phyloP scores from a whole-genome alignment of 2,797 vertebrate genomes.

The Microhierax caerulescens region DNA sequence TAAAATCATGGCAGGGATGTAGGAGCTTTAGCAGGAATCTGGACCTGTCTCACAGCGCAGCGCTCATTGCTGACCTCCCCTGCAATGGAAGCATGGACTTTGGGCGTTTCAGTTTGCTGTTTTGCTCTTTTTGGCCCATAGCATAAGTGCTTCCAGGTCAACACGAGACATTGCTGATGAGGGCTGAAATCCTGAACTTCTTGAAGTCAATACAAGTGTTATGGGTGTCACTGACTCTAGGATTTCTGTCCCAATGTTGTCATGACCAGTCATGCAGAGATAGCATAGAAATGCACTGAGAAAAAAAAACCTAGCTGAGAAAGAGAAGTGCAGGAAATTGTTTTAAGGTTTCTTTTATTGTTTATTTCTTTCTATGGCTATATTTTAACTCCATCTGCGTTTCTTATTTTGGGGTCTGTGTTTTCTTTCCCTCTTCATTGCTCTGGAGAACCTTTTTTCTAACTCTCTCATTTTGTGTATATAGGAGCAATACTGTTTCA shows the following conservation, averaged over 20 bases:
- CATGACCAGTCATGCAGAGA: background rate
- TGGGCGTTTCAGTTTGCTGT: background rate
- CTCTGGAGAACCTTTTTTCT: background rate
- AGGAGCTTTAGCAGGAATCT: background rate
- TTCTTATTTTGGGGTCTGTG: background rate
- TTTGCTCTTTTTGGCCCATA: background rate
- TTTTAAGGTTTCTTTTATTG: background rate
- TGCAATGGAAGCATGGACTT: background rate
- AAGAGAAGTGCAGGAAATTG: background rate
- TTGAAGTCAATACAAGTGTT: background rate
- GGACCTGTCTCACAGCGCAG: background rate
- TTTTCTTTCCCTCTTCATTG: background rate
- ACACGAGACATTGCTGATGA: background rate
- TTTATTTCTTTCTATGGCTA: background rate
- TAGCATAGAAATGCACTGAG: background rate
- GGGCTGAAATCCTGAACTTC: background rate
- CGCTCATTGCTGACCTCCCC: background rate
- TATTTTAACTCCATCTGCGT: background rate
- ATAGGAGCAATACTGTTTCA: background rate
- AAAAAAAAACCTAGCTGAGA: background rate
- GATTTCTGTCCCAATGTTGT: background rate
- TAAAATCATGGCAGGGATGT: background rate
- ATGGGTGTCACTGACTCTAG: background rate
- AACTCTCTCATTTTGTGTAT: background rate
- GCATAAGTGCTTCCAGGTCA: background rate